phyloP scores from a whole-genome alignment of 2,888 invertebrate species.

The Marasmarcha lunaedactyla region DNA sequence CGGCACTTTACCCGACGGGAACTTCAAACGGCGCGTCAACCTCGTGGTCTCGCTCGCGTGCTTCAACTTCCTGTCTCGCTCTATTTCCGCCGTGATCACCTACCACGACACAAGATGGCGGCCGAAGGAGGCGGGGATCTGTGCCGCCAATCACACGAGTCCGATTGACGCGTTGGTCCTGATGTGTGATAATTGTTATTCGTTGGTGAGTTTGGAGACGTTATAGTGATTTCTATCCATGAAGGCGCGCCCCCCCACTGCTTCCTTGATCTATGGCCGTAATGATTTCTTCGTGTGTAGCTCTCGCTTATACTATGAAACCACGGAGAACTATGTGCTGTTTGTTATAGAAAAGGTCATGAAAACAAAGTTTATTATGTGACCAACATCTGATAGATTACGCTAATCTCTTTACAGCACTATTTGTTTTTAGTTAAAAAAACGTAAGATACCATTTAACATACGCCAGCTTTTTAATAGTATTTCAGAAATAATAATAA shows the following conservation, averaged over 20 bases:
- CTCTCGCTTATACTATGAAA: no score
- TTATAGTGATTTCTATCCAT: neutral
- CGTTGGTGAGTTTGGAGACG: slow-evolving; percentile 80
- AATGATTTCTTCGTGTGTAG: no score
- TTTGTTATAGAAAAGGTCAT: no score
- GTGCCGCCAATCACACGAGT: slow-evolving; percentile 99
- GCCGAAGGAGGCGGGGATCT: slow-evolving; percentile 85
- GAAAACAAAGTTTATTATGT: no score
- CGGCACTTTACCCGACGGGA: slow-evolving; percentile 84
- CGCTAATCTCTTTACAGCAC: no score
- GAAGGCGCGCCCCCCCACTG: no score
- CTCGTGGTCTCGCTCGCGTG: slow-evolving; percentile 86
- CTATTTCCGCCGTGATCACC: slow-evolving; percentile 88
- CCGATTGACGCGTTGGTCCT: slow-evolving; percentile 97
- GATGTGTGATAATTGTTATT: slow-evolving; percentile 97
- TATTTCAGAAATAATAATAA: no score
- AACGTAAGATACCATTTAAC: no score
- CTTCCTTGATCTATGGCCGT: neutral
- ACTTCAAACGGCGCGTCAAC: slow-evolving; percentile 84
- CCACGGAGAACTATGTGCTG: no score
- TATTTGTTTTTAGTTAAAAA: no score
- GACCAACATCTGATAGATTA: no score
- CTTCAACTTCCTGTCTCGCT: slow-evolving; percentile 92
- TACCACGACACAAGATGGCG: slow-evolving; percentile 90
- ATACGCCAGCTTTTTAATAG: no score